Conservation (phyloP, 2,888 invertebrate genomes). For the Octonoba sinensis region DNA sequence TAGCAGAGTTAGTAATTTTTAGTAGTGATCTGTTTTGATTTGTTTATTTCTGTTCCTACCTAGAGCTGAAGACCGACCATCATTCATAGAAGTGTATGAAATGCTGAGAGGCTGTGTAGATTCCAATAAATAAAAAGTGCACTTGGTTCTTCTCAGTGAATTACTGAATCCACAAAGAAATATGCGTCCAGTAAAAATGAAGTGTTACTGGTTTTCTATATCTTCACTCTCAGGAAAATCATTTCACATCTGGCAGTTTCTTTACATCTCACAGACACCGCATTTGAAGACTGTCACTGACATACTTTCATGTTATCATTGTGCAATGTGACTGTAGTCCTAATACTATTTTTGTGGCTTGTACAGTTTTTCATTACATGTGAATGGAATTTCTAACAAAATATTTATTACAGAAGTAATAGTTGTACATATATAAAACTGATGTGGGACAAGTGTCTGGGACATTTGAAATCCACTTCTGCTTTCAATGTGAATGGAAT, state of each 20-base stretch:
- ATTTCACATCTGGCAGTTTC: slow-evolving; percentile 24
- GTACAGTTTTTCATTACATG: slow-evolving; percentile 59
- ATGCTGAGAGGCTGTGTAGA: slow-evolving; percentile 39
- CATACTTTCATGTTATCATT: slow-evolving; percentile 17
- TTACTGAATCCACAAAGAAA: neutral
- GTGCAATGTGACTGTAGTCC: slow-evolving; percentile 60
- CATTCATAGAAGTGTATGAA: slow-evolving; percentile 53
- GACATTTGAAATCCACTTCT: slow-evolving; percentile 4
- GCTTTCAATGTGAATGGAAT: slow-evolving; percentile 17
- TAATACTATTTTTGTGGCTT: slow-evolving; percentile 61
- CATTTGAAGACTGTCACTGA: slow-evolving; percentile 19
- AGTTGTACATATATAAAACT: neutral
- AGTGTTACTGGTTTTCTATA: slow-evolving; percentile 21
- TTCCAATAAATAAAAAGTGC: slow-evolving; percentile 47
- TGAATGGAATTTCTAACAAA: slow-evolving; percentile 33
- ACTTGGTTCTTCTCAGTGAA: slow-evolving; percentile 19
- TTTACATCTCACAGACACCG: slow-evolving; percentile 6
- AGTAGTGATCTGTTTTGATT: too few species aligned
- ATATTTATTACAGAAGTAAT: slow-evolving; percentile 6
- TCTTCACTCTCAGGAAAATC: slow-evolving; percentile 50
- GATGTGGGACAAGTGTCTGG: slow-evolving; percentile 7
- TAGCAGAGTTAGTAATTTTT: too few species aligned
- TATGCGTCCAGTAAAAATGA: neutral
- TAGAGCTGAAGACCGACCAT: slow-evolving; percentile 62
- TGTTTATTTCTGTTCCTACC: too few species aligned